Base-by-base conservation (phyloP, 2,888 invertebrate species). In the Troilus luridus region DNA sequence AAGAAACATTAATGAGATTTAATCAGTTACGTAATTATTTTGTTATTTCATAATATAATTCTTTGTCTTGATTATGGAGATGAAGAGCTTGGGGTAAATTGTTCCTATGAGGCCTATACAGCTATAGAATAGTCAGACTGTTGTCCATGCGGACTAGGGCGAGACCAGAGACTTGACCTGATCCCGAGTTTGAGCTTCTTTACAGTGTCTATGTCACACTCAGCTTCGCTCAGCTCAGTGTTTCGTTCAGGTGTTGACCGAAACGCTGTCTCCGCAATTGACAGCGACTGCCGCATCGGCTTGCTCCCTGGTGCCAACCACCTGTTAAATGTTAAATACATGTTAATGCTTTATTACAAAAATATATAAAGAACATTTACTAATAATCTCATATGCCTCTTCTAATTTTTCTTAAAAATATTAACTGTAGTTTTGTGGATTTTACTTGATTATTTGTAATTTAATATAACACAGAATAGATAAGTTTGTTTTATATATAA, bases 101-200 rank as follows among this genome's bases (percentile, higher is more conserved):
- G 85, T 56, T 85, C 27, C 60, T 58, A 90, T 77, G 59, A 88
- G 88, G 90, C 93, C 95, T 96, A 96, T 94, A 97, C 96, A 93
- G 96, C 96, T 94, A 96, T 96, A 92, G 96, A 96, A 94, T 96
- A 96, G 94, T 96, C 96, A 93, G 96, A 96, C 93, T 96, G 96
- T 93, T 96, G 96, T 93, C 95, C 95, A 92, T 95, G 94, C 89
- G 93, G 93, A 67, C 92, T 92, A 11, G 93, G 93, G 92, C 96
- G 95, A 62, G 96, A 96, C 96, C 96, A 97, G 58, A 97, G 94
- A 91, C 96, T 96, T 91, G 96, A 96, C 92, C 96, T 95, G 93
- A 96, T 95, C 62, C 96, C 96, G 93, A 96, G 94, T 94, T 96
- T 96, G 92, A 96, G 94, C 94, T 96, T 97, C 94, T 96, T 96